Evolutionary conservation across 1,140 invertebrate species (phyloP), one percentile per base, ranked within the genome.

Genomic region (Muscidifurax raptorellus): DNA sequence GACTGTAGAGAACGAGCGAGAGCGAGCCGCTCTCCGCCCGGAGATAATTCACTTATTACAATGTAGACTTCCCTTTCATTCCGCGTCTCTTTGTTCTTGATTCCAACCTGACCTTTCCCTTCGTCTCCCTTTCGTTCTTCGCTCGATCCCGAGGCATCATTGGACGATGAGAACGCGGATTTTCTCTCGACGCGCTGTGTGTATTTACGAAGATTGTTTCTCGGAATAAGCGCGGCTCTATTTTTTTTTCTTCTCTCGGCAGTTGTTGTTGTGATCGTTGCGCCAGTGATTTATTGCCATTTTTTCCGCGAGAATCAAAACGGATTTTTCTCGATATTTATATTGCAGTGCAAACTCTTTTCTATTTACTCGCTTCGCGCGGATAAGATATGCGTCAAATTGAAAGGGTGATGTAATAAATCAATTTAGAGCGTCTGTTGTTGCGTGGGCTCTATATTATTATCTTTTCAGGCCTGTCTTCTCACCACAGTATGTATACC

Each of bases 1-100:
- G 47, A 18, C 18, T 47, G 9, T 22, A 59, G 4, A 59, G 18
- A 59, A 22, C 4, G 22, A 59, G 52, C 1, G 52, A 59, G 52
- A 22, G 52, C 13, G 52, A 44, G 22, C 44, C 18, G 2, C 52
- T 64, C 25, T 18, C 71, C 47, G 28, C 67, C 28, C 66, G 30
- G 25, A 40, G 72, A 28, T 83, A 83, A 83, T 69, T 83, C 22
- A 78, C 82, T 83, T 78, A 71, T 78, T 83, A 78, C 75, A 78
- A 78, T 52, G 82, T 52, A 72, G 52, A 72, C 40, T 52, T 84
- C 69, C 59, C 59, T 76, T 52, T 64, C 74, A 32, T 64, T 81
- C 22, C 47, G 47, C 52, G 13, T 66, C 47, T 80, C 71, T 80
- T 80, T 84, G 44, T 74, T 80, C 71, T 66, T 75, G 32, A 47